Percentiles rank a stretch among this genome's conserved stretches.
Evolutionary conservation across 2,888 invertebrate species (phyloP).

Genomic region (Anarsia innoxiella): DNA sequence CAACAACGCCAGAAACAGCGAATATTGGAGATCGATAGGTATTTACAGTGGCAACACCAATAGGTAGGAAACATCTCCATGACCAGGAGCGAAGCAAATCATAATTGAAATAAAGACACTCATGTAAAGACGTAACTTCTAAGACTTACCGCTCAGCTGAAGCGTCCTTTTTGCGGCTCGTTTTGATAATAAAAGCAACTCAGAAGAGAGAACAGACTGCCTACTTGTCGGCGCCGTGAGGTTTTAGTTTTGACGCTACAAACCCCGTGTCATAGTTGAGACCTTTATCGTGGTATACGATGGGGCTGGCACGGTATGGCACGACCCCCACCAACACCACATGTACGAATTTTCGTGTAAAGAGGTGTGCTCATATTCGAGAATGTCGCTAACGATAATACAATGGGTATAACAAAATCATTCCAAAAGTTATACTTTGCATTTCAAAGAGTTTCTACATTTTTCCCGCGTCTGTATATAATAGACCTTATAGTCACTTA

Average conservation of each 20-base stretch:
- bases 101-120: too few relatives aligned
- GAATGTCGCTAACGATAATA: too few relatives aligned
- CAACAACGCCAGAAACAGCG: too few relatives aligned
- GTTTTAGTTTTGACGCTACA: slow-evolving; percentile 65
- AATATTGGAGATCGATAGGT: too few relatives aligned
- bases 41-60: too few relatives aligned
- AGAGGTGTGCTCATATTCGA: slow-evolving; percentile 44
- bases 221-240: slow-evolving; percentile 45
- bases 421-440: too few relatives aligned
- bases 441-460: too few relatives aligned
- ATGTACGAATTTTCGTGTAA: slow-evolving; percentile 50
- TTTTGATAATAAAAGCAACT: slow-evolving; percentile 28
- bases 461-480: not conserved
- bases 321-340: slow-evolving; percentile 59
- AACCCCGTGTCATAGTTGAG: slow-evolving; percentile 62
- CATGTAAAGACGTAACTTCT: too few relatives aligned
- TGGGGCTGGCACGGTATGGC: slow-evolving; percentile 67
- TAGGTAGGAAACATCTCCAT: too few relatives aligned
- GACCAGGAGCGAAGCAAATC: too few relatives aligned
- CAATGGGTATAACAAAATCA: too few relatives aligned
- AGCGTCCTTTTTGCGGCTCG: slow-evolving; percentile 33
- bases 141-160: slow-evolving; percentile 40
- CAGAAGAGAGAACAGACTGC: slow-evolving; percentile 21
- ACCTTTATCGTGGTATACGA: slow-evolving; percentile 51
- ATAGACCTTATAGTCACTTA: not conserved